These are phyloP conservation scores for Litoditis marina DNA, from an alignment of 2,888 invertebrate genomes.

Conservation along the genomic window DNA sequence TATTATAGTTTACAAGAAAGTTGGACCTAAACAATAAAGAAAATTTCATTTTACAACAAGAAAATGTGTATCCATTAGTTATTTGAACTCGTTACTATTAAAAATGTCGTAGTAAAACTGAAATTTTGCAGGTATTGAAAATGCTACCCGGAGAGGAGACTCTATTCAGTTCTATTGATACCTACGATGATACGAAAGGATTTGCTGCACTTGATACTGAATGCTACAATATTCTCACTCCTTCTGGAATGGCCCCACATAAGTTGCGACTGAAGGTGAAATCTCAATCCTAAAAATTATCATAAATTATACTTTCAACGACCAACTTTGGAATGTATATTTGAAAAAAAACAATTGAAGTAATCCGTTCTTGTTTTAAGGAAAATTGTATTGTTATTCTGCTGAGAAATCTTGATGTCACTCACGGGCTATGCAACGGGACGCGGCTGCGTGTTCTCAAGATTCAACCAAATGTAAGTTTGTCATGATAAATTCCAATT, in stretches of 20 bases:
- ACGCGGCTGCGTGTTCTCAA: no score
- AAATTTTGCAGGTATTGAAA: not conserved
- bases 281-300: not conserved
- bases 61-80: no score
- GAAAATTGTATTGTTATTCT: no score
- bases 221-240: not conserved
- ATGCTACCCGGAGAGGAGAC: not conserved
- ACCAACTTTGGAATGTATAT: not conserved
- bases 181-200: not conserved
- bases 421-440: no score
- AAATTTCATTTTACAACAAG: no score
- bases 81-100: no score
- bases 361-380: no score
- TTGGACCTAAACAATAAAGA: no score
- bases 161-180: not conserved
- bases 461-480: no score
- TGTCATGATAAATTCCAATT: no score
- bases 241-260: not conserved
- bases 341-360: not conserved
- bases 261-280: not conserved
- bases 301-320: not conserved
- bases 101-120: not conserved
- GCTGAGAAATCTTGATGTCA: no score
- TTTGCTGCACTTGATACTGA: not conserved
- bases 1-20: not conserved